Conservation (phyloP, 2,113 vertebrate genomes). For the Gymnocephalus cernua region DNA sequence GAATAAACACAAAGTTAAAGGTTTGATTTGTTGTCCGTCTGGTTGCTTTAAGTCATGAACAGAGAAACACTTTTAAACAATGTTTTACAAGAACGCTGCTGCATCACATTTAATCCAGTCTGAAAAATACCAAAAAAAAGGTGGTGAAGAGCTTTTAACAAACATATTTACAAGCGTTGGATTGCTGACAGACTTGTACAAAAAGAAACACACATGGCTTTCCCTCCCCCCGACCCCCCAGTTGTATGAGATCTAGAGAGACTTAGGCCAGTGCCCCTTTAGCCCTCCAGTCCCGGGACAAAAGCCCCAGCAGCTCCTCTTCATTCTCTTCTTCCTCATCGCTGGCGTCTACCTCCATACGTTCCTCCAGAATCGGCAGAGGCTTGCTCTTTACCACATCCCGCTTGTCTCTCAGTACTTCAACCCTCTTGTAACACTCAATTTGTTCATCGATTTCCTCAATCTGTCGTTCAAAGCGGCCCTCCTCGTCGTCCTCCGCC, state of each 20-base stretch:
- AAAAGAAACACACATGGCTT: not conserved
- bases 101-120: slow-evolving; percentile 14
- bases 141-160: not conserved
- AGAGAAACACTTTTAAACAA: not conserved
- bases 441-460: slow-evolving; percentile 98
- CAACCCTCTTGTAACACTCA: slow-evolving; percentile 93
- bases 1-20: slow-evolving; percentile 69
- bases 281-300: slow-evolving; percentile 94
- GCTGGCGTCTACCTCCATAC: slow-evolving; percentile 64
- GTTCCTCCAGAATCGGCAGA: slow-evolving; percentile 70
- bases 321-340: slow-evolving; percentile 89
- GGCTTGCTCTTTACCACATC: slow-evolving; percentile 87
- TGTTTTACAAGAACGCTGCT: slow-evolving; percentile 2
- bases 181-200: not conserved
- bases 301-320: slow-evolving; percentile 90
- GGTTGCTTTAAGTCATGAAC: slow-evolving; percentile 16
- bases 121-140: slow-evolving; percentile 40
- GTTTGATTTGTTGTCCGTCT: slow-evolving; percentile 21
- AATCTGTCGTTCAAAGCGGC: slow-evolving; percentile 94
- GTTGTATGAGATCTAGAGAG: not conserved
- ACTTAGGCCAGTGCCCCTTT: slow-evolving; percentile 92
- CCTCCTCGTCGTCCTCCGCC: slow-evolving; percentile 97
- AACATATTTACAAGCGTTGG: slow-evolving; percentile 51
- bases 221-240: no score
- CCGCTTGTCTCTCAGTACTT: slow-evolving; percentile 89